These are phyloP conservation scores for Nesoenas mayeri DNA, from an alignment of 2,113 vertebrate genomes.

Conservation along the genomic window DNA sequence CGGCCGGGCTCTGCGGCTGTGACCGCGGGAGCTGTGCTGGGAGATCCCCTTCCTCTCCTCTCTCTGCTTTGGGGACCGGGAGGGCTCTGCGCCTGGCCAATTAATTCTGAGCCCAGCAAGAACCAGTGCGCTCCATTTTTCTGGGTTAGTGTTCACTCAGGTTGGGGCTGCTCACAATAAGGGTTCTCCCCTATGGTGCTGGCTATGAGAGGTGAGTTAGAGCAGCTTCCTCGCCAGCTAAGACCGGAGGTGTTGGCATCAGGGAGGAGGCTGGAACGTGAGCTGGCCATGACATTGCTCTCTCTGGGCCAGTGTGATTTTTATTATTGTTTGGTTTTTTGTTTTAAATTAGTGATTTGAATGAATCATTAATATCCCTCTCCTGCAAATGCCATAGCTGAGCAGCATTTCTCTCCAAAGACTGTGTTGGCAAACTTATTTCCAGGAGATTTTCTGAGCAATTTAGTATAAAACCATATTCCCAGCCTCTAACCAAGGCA, in stretches of 20 bases:
- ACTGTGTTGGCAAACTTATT: not conserved
- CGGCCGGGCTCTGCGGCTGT: too few relatives aligned
- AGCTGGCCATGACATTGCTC: not conserved
- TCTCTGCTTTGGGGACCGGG: not conserved
- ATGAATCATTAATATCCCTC: accelerated
- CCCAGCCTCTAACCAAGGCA: not conserved
- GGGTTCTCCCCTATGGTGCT: too few relatives aligned
- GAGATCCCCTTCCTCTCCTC: too few relatives aligned
- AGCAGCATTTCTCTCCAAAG: not conserved
- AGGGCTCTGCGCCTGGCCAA: not conserved
- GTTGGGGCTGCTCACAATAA: not conserved
- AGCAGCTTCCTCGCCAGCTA: not conserved
- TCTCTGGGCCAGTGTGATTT: not conserved
- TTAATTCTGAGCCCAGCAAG: not conserved
- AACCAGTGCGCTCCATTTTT: accelerated
- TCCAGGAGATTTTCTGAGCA: not conserved
- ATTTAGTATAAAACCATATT: not conserved
- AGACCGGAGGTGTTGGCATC: not conserved
- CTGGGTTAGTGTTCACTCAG: not conserved
- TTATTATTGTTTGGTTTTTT: not conserved
- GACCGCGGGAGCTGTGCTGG: too few relatives aligned
- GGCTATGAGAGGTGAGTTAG: not conserved
- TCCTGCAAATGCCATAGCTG: not conserved
- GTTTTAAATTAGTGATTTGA: not conserved
- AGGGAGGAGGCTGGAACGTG: not conserved